Percentiles rank a stretch among this genome's conserved stretches.
Conservation (phyloP, 2,888 invertebrate species). For the Fabriciana adippe region DNA sequence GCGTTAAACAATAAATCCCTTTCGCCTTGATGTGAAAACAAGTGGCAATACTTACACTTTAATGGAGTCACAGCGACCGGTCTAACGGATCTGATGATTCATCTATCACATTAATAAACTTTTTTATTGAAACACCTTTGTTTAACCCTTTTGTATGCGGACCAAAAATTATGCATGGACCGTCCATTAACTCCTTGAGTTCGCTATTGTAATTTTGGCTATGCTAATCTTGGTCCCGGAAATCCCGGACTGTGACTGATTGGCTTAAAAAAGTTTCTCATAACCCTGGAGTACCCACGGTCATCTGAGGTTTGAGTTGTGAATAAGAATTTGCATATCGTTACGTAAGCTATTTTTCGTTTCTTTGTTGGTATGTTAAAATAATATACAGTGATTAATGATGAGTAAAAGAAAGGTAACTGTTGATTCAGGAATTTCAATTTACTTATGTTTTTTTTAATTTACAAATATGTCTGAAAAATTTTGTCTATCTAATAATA, state of each 20-base stretch:
- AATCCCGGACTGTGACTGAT: slow-evolving; percentile 73
- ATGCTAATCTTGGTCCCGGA: slow-evolving; percentile 66
- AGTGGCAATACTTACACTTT: slow-evolving; percentile 47
- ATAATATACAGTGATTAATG: slow-evolving; percentile 36
- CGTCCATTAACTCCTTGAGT: slow-evolving; percentile 72
- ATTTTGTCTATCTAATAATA: too few relatives aligned
- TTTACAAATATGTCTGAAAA: neutral
- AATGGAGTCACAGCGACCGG: slow-evolving; percentile 60
- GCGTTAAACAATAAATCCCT: slow-evolving; percentile 58
- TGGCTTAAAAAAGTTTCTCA: slow-evolving; percentile 61
- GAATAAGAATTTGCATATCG: slow-evolving; percentile 55
- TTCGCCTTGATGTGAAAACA: slow-evolving; percentile 44
- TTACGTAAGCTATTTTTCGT: slow-evolving; percentile 44
- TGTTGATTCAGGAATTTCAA: slow-evolving; percentile 8
- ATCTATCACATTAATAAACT: slow-evolving; percentile 73
- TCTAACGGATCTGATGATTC: slow-evolving; percentile 71
- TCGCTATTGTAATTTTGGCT: slow-evolving; percentile 72
- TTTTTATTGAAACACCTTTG: slow-evolving; percentile 69
- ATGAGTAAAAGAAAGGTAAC: slow-evolving; percentile 19
- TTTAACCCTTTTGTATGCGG: slow-evolving; percentile 70
- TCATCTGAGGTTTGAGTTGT: slow-evolving; percentile 55
- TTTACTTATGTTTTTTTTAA: neutral
- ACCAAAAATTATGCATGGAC: slow-evolving; percentile 67
- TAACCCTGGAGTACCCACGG: slow-evolving; percentile 50
- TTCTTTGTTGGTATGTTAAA: slow-evolving; percentile 29